Conservation (phyloP, 2,888 invertebrate species). For the Notodonta ziczac region DNA sequence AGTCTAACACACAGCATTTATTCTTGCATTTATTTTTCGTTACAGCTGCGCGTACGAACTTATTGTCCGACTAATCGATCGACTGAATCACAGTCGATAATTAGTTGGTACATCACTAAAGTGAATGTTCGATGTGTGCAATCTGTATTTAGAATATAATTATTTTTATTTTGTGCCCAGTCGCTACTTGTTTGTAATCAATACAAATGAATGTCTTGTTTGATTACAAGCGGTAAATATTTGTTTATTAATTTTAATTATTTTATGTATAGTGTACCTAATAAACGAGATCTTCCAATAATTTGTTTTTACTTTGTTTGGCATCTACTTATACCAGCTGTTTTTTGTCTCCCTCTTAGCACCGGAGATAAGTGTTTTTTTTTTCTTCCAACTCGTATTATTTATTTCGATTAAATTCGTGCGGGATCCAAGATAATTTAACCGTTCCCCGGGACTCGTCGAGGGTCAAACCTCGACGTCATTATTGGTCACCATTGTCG, state of each 20-base stretch:
- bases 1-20: conserved; percentile 41
- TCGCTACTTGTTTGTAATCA: conserved; percentile 6
- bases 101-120: neutral
- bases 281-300: conserved; percentile 45
- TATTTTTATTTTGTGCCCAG: conserved; percentile 3
- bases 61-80: conserved; percentile 3
- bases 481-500: too few species aligned
- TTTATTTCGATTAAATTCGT: too few species aligned
- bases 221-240: neutral
- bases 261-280: conserved; percentile 34
- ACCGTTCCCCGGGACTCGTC: too few species aligned
- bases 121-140: neutral
- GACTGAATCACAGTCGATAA: neutral
- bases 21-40: conserved; percentile 45
- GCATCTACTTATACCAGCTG: too few species aligned
- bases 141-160: conserved; percentile 1
- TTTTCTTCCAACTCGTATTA: too few species aligned
- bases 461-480: too few species aligned
- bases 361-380: too few species aligned
- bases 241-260: conserved; percentile 33
- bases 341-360: too few species aligned
- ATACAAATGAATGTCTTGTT: neutral
- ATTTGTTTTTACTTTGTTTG: too few species aligned
- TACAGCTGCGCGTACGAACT: conserved; percentile 11
- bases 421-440: too few species aligned